Conservation (phyloP, 2,797 vertebrate genomes). For the Phalloptychus januarius region DNA sequence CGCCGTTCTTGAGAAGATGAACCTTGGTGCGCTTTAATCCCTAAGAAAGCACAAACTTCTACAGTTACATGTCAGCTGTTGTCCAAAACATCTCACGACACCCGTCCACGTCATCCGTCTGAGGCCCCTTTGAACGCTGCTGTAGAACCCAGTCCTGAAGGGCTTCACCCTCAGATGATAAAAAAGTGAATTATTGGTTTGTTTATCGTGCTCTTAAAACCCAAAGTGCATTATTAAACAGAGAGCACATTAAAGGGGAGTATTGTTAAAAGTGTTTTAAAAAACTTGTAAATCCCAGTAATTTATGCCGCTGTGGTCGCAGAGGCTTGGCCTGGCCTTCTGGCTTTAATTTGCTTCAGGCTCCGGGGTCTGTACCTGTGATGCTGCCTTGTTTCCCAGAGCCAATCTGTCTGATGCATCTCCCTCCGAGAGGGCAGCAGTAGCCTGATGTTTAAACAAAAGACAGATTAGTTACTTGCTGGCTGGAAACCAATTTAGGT, state of each 20-base stretch:
- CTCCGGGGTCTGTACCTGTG: constrained; percentile 83
- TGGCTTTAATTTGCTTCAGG: constrained; percentile 90
- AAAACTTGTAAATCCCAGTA: constrained; percentile 97
- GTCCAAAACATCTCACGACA: constrained; percentile 77
- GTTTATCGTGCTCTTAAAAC: constrained; percentile 93
- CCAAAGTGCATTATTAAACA: constrained; percentile 93
- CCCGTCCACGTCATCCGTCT: constrained; percentile 67
- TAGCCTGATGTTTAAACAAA: constrained; percentile 31
- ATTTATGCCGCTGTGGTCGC: constrained; percentile 91
- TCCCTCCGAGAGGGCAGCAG: constrained; percentile 42
- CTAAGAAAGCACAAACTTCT: constrained; percentile 59
- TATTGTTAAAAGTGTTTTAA: constrained; percentile 98
- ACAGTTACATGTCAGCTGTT: constrained; percentile 61
- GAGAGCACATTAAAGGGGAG: constrained; percentile 90
- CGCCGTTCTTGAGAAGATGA: constrained; percentile 57
- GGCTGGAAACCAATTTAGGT: constrained; percentile 21
- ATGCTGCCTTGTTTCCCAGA: constrained; percentile 74
- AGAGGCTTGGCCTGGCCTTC: constrained; percentile 86
- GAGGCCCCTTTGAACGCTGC: constrained; percentile 79
- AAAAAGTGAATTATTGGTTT: constrained; percentile 91
- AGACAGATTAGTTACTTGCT: constrained; percentile 10
- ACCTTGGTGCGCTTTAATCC: constrained; percentile 59
- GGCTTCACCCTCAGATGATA: constrained; percentile 85
- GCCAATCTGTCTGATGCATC: constrained; percentile 84
- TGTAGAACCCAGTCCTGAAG: constrained; percentile 80